These are phyloP conservation scores for Julus scandinavius DNA, from an alignment of 2,888 invertebrate species.

Conservation along the genomic window DNA sequence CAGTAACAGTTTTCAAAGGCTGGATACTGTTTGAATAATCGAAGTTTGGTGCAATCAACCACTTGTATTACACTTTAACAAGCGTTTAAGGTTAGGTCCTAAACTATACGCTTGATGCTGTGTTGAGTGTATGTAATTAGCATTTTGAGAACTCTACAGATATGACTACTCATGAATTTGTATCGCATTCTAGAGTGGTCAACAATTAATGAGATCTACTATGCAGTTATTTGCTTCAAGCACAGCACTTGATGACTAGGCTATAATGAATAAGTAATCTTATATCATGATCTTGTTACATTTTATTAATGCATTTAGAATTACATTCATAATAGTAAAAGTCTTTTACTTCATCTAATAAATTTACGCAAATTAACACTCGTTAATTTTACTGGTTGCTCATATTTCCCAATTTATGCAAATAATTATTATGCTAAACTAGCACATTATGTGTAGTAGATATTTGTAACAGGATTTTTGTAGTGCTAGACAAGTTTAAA, in stretches of 20 bases:
- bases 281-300: slow-evolving; percentile 1
- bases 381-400: slow-evolving; percentile 25
- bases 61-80: too few species aligned
- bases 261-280: neutral
- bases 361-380: neutral
- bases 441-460: slow-evolving; percentile 9
- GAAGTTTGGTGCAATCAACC: too few species aligned
- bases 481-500: neutral
- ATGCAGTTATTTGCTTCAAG: neutral
- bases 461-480: neutral
- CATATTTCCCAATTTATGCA: slow-evolving; percentile 29
- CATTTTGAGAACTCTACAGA: neutral
- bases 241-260: neutral
- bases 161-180: neutral
- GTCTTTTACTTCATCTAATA: neutral
- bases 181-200: neutral
- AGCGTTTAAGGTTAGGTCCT: too few species aligned
- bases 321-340: neutral
- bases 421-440: neutral
- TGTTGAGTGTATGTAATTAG: too few species aligned
- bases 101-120: too few species aligned
- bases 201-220: neutral
- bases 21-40: too few species aligned
- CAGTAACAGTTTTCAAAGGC: too few species aligned
- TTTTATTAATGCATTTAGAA: slow-evolving; percentile 4